Base-by-base conservation (phyloP, 2,113 vertebrate species). In the Phaetusa simplex region DNA sequence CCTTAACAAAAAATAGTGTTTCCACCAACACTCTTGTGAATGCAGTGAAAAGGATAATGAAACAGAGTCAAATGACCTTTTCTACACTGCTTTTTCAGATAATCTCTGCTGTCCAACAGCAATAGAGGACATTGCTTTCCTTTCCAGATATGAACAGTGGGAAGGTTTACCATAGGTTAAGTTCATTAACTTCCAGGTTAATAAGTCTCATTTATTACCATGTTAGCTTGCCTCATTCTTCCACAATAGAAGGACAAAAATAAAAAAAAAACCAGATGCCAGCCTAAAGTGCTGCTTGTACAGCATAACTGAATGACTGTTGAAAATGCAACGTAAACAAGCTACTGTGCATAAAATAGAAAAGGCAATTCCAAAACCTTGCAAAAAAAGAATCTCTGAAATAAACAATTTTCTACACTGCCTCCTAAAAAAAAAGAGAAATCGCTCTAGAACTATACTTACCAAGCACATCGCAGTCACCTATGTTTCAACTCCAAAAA, bases 161-260 rank as follows among this genome's bases (percentile, higher is more conserved):
- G 5, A 71, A 78, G 0, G 0, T 53, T 73, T 49, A 42, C 14
- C 43, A 59, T 11, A 30, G 3, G 5, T 9, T 27, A 55, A 64
- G 14, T 73, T 74, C 20, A 61, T 67, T 53, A 58, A 88, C 13
- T 81, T 45, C 13, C 43, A 81, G 27, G 2, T 53, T 71, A 74
- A 70, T 5, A 55, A 1, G 0, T 34, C 22, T 88, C 34, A 22
- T 27, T 81, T 40, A 86, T 86, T 49, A 61, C 19, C 15, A 7
- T 1, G 17, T 70, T 58, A 73, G 38, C 42, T 45, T 58, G 19
- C 8, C 36, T 88, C 22, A 42, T 40, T 73, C 36, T 38, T 81
- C 45, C 72, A 56, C 0, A 1, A 53, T 17, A 83, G 17, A 73
- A 83, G 2, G 86, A 45, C 9, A 64, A 23, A 62, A 36, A 47